Percentiles rank a stretch among this genome's conserved stretches.
phyloP scores from a whole-genome alignment of 2,888 invertebrate genomes.

The Leuctra nigra region DNA sequence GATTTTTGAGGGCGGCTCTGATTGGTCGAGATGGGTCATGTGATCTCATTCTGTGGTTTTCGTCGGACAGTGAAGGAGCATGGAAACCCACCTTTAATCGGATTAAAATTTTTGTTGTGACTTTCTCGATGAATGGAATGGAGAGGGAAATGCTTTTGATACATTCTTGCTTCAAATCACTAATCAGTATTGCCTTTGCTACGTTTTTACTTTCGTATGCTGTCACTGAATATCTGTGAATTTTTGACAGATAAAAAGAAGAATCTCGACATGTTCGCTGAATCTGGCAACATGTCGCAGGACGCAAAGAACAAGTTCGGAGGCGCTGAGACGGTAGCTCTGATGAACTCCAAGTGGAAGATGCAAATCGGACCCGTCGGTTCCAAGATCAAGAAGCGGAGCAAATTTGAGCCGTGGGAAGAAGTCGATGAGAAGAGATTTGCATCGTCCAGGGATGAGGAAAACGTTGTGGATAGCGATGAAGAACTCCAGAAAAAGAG shows the following conservation, averaged over 20 bases:
- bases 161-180: too few relatives aligned
- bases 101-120: too few relatives aligned
- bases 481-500: constrained; percentile 27
- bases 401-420: constrained; percentile 36
- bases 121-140: too few relatives aligned
- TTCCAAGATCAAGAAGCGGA: constrained; percentile 55
- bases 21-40: too few relatives aligned
- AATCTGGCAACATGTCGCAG: constrained; percentile 42
- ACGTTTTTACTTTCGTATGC: too few relatives aligned
- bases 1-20: too few relatives aligned
- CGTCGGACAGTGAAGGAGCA: too few relatives aligned
- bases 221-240: too few relatives aligned
- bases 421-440: constrained; percentile 40
- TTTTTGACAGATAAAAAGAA: constrained; percentile 32
- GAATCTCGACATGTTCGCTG: constrained; percentile 34
- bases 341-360: constrained; percentile 53
- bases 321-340: constrained; percentile 40
- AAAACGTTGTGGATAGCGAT: constrained; percentile 24
- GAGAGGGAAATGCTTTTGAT: too few relatives aligned
- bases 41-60: too few relatives aligned
- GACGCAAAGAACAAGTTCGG: constrained; percentile 46
- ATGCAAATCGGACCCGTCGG: constrained; percentile 59
- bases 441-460: constrained; percentile 31
- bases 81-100: too few relatives aligned
- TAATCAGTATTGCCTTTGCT: too few relatives aligned